Evolutionary conservation across 2,797 vertebrate species (phyloP).

Genomic region (Arctocebus calabarensis): DNA sequence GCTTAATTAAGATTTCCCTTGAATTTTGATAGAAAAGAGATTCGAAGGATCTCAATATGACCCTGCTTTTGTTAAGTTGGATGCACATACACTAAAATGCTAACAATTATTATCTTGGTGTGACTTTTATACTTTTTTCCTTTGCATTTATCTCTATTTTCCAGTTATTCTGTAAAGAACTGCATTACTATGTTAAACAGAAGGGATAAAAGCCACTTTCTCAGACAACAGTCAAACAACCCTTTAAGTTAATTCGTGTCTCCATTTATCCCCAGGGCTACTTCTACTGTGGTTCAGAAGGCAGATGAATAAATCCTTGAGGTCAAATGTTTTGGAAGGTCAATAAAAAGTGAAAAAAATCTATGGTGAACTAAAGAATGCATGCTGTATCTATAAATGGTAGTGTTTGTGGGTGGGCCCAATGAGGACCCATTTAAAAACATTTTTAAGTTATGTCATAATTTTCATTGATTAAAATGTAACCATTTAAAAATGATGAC

Average conservation of each 20-base stretch:
- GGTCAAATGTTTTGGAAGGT: background rate
- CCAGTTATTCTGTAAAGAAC: background rate
- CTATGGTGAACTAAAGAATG: background rate
- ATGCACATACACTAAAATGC: background rate
- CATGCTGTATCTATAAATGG: background rate
- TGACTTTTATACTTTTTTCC: background rate
- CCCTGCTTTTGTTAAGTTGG: background rate
- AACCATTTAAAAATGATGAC: background rate
- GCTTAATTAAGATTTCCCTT: background rate
- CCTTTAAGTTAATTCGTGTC: slow-evolving; percentile 8
- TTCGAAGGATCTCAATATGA: background rate
- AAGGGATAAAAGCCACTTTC: background rate
- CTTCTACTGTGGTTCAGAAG: background rate
- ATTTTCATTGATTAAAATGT: slow-evolving; percentile 15
- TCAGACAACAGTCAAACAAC: slow-evolving; percentile 7
- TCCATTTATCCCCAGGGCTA: background rate
- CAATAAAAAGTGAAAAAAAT: slow-evolving; percentile 42
- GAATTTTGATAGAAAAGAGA: slow-evolving; percentile 23
- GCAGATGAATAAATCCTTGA: slow-evolving; percentile 28
- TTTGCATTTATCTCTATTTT: background rate
- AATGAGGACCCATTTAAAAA: background rate
- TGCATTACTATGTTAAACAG: background rate
- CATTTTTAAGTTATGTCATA: background rate
- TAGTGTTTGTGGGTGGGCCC: background rate
- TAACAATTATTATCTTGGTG: background rate